Evolutionary conservation across 1,140 invertebrate species (phyloP).

Genomic region (Achatina immaculata): DNA sequence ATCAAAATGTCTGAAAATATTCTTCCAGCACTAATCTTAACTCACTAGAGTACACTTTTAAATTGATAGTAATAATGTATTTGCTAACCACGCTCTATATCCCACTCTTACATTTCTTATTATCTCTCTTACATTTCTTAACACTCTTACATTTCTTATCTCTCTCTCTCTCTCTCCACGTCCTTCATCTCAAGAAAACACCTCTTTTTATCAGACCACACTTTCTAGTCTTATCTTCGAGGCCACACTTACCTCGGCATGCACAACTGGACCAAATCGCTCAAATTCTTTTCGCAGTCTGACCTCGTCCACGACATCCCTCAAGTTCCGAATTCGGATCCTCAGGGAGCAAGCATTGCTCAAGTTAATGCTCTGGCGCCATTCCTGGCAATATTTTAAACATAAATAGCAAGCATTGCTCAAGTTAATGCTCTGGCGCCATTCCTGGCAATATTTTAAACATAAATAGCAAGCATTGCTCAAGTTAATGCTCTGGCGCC

Average conservation of each 20-base stretch:
- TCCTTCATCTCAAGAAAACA: too few relatives aligned
- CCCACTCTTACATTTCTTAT: too few relatives aligned
- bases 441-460: neutral
- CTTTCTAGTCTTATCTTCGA: too few relatives aligned
- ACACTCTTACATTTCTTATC: too few relatives aligned
- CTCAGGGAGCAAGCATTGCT: conserved; percentile 2
- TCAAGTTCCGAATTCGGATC: conserved; percentile 28
- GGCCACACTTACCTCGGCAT: conserved; percentile 24
- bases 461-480: neutral
- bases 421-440: neutral
- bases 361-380: conserved; percentile 2
- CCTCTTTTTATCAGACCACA: too few relatives aligned
- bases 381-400: conserved; percentile 1
- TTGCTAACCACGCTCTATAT: too few relatives aligned
- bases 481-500: neutral
- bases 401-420: neutral
- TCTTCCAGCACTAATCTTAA: too few relatives aligned
- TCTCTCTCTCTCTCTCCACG: too few relatives aligned
- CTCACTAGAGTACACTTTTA: too few relatives aligned
- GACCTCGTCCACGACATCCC: conserved; percentile 35
- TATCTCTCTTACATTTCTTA: too few relatives aligned
- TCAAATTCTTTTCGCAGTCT: conserved; percentile 37
- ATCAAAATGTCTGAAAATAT: too few relatives aligned
- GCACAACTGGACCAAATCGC: conserved; percentile 33
- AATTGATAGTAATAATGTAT: too few relatives aligned